Evolutionary conservation across 2,888 invertebrate species (phyloP).

Genomic region (Pristionchus exspectatus): DNA sequence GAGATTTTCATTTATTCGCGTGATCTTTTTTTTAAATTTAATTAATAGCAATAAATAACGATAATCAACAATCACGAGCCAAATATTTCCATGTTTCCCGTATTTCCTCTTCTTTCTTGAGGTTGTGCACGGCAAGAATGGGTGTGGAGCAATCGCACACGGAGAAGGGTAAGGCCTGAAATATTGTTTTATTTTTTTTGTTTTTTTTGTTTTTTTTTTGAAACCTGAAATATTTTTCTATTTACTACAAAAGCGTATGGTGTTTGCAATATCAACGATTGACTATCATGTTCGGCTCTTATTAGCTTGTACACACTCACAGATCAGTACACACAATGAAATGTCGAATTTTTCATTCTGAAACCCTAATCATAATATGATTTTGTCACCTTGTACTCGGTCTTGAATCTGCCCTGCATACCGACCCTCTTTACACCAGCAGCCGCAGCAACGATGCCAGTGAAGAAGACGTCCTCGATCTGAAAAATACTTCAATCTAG

Average conservation of each 20-base stretch:
- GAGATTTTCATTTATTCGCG: no score
- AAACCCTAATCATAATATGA: neutral
- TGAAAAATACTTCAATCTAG: neutral
- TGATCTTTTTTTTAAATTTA: no score
- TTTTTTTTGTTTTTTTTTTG: no score
- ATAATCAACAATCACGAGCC: neutral
- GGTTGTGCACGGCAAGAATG: neutral
- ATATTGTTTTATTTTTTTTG: neutral
- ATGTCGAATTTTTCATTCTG: neutral
- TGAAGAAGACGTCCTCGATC: constrained; percentile 53
- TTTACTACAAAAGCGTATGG: neutral
- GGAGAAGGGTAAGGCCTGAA: neutral
- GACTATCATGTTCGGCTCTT: neutral
- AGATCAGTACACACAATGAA: no score
- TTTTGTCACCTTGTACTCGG: neutral
- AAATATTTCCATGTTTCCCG: neutral
- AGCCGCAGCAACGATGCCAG: constrained; percentile 40
- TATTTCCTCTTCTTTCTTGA: neutral
- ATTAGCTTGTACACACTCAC: no score
- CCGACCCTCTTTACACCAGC: neutral
- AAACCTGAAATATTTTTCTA: neutral
- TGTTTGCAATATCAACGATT: neutral
- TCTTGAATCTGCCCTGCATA: neutral
- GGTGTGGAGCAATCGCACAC: neutral
- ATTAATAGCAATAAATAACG: no score